phyloP scores from a whole-genome alignment of 2,113 vertebrate genomes.

The Crotalus helleri region DNA sequence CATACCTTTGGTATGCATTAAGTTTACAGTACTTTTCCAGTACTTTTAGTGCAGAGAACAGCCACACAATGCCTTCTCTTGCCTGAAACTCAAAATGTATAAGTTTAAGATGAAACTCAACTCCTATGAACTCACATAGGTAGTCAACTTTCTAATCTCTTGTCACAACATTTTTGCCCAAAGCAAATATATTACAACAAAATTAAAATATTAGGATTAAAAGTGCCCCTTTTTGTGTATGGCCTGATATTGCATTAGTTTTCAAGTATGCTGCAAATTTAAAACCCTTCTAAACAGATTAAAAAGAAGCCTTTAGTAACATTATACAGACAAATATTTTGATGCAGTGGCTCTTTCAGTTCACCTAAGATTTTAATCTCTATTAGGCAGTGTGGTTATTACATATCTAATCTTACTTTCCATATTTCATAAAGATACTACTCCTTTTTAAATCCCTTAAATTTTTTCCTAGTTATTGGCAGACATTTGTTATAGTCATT shows the following conservation, averaged over 20 bases:
- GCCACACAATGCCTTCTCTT: not conserved
- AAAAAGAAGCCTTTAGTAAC: not conserved
- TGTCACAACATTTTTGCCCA: not conserved
- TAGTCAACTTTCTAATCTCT: not conserved
- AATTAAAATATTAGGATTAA: not conserved
- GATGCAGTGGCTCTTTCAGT: conserved; percentile 1
- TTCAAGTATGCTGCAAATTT: not conserved
- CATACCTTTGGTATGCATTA: not conserved
- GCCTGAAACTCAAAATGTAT: not conserved
- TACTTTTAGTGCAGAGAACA: not conserved
- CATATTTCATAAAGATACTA: not conserved
- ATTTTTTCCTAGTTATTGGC: conserved; percentile 12
- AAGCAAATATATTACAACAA: not conserved
- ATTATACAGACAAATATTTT: conserved; percentile 11
- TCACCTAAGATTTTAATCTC: conserved; percentile 10
- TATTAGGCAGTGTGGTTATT: conserved; percentile 14
- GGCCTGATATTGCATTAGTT: not conserved
- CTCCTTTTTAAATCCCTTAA: conserved; percentile 24
- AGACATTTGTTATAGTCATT: conserved; percentile 36
- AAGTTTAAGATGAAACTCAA: not conserved
- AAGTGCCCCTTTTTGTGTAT: not conserved
- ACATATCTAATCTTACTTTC: not conserved
- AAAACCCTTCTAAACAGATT: not conserved
- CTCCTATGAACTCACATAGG: not conserved
- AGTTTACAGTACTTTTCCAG: not conserved